Conservation (phyloP, 2,888 invertebrate genomes). For the Neoscelio sp. region DNA sequence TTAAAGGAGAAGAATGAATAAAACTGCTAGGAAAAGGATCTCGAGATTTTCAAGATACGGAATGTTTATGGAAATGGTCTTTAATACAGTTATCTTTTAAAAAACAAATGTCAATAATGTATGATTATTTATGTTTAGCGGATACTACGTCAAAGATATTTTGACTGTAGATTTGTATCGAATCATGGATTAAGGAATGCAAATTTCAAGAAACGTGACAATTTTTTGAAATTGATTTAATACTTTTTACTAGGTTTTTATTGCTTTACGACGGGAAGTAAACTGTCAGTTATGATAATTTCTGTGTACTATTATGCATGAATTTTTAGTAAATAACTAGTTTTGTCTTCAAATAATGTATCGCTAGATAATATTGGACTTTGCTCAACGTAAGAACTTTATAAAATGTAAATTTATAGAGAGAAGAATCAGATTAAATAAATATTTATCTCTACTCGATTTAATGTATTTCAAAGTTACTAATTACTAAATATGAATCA, state of each 20-base stretch:
- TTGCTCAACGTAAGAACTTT: not conserved
- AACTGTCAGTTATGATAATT: conserved; percentile 13
- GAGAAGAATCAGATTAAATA: no score
- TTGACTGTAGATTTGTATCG: conserved; percentile 54
- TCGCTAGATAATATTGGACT: not conserved
- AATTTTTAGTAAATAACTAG: not conserved
- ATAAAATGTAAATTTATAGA: no score
- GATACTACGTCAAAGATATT: conserved; percentile 15
- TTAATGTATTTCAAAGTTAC: no score
- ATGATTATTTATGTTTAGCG: conserved; percentile 55
- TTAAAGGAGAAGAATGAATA: conserved; percentile 43
- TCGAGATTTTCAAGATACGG: conserved; percentile 68
- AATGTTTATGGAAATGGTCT: conserved; percentile 78
- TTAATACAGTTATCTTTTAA: conserved; percentile 70
- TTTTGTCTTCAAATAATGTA: no score
- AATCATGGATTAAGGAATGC: conserved; percentile 31
- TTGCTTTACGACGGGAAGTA: conserved; percentile 50
- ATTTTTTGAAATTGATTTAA: conserved; percentile 55
- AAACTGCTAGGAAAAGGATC: conserved; percentile 41
- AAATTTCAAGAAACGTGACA: conserved; percentile 59
- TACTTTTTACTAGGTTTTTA: conserved; percentile 39
- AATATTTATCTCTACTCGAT: no score
- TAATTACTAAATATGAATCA: no score
- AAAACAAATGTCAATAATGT: conserved; percentile 23
- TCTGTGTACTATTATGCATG: conserved; percentile 1